Base-by-base conservation (phyloP, 2,797 vertebrate genomes). In the Alfaro cultratus region DNA sequence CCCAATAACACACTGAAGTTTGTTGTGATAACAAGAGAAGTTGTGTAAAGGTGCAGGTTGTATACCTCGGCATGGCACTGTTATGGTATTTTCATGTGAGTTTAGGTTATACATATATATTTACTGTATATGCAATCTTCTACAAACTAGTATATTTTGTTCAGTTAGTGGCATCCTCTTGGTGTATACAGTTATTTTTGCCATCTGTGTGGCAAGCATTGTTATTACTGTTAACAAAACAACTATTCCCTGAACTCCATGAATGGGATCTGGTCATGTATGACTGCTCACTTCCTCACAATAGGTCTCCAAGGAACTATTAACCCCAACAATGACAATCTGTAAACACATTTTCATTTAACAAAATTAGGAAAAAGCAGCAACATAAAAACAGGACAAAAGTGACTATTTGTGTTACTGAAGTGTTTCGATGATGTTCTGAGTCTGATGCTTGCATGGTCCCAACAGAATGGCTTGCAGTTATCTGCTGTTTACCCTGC, bases 401-500 rank as follows among this genome's bases (percentile, higher is more conserved):
- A 70, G 29, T 51, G 1, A 82, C 41, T 79, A 76, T 45, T 80
- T 78, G 80, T 81, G 49, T 83, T 83, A 79, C 45, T 67, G 2
- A 68, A 60, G 64, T 89, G n/a, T 80, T 74, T 73, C 72, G 75
- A 46, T 84, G 29, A 80, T 88, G 76, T 89, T 85, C 87, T 73
- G 74, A 87, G 88, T 86, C 80, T 81, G 39, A 81, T 82, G 91
- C 83, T 82, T 92, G 83, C 82, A n/a, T 45, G 67, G 76, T 87
- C 94, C 94, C 92, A 84, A 23, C 82, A 93, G 93, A 88, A 93
- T 84, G 80, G 64, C 82, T 87, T 71, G 78, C 76, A 91, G 88
- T 94, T 92, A 93, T 94, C 85, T 88, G 87, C 85, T 95, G 93
- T 95, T 94, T 94, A 93, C 88, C 79, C 88, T 86, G 91, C 92